Evolutionary conservation across 2,888 invertebrate species (phyloP).

Genomic region (Lacanobia wlatinum): DNA sequence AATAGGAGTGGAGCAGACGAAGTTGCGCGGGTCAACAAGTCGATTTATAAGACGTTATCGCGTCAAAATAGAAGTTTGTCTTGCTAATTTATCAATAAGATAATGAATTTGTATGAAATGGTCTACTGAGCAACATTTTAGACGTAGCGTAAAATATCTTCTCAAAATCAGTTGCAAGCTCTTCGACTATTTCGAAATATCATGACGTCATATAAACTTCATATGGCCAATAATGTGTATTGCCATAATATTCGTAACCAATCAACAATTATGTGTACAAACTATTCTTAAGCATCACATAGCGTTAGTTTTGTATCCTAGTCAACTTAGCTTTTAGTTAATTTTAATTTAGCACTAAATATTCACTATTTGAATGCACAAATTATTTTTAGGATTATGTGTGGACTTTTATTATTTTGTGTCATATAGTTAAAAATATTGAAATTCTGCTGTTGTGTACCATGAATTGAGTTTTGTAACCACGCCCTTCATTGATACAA

Average conservation of each 20-base stretch:
- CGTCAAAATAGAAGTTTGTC: neutral
- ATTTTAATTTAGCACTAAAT: constrained; percentile 61
- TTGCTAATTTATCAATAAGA: too few relatives aligned
- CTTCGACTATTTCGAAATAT: constrained; percentile 15
- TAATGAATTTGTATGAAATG: too few relatives aligned
- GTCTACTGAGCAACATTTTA: neutral
- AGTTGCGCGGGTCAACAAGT: too few relatives aligned
- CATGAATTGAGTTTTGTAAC: constrained; percentile 26
- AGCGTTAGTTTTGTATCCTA: constrained; percentile 70
- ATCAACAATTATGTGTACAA: constrained; percentile 70
- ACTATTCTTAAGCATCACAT: constrained; percentile 69
- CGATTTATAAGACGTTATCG: too few relatives aligned
- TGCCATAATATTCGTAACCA: constrained; percentile 54
- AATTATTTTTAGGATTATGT: constrained; percentile 55
- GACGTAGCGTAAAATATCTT: too few relatives aligned
- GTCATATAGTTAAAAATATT: constrained; percentile 46
- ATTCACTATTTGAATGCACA: constrained; percentile 58
- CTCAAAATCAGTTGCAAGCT: constrained; percentile 3
- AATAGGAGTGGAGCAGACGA: too few relatives aligned
- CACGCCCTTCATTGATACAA: neutral
- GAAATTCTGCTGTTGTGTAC: constrained; percentile 17
- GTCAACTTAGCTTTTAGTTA: constrained; percentile 72
- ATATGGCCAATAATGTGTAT: constrained; percentile 35
- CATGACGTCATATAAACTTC: constrained; percentile 16
- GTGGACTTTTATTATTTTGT: constrained; percentile 47